phyloP scores from a whole-genome alignment of 2,113 vertebrate genomes.

The Manacus vitellinus region DNA sequence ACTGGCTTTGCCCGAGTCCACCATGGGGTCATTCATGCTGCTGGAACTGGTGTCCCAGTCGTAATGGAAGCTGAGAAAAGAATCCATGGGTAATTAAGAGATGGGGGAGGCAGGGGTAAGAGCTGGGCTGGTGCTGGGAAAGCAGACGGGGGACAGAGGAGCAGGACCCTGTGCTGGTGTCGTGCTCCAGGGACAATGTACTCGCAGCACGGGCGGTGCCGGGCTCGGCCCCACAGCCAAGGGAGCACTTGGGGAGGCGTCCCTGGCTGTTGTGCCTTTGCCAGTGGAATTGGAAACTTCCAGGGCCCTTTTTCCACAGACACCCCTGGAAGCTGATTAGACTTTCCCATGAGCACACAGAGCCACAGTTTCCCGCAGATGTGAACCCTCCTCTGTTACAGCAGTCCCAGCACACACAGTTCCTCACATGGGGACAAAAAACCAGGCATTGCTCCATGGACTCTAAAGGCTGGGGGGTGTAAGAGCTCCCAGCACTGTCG shows the following conservation, averaged over 20 bases:
- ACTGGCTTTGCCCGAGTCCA: slow-evolving; percentile 89
- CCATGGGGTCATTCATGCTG: slow-evolving; percentile 83
- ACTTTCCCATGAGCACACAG: neutral
- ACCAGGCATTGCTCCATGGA: fast-evolving
- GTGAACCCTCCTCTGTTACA: neutral
- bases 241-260: fast-evolving
- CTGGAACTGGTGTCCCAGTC: slow-evolving; percentile 81
- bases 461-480: neutral
- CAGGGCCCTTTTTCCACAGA: neutral
- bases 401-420: neutral
- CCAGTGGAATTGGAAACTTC: neutral
- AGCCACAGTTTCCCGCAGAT: neutral
- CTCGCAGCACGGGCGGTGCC: fast-evolving
- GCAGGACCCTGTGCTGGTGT: neutral
- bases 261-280: neutral
- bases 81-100: fast-evolving
- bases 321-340: neutral
- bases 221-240: fast-evolving
- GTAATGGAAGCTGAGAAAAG: slow-evolving; percentile 75
- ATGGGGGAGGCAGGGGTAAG: too few relatives aligned
- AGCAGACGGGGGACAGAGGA: neutral
- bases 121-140: neutral
- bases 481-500: fast-evolving
- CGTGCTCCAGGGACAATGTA: fast-evolving
- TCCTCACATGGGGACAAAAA: neutral